A percentile compares a stretch with the other conserved stretches of the same genome.
Evolutionary conservation across 2,113 vertebrate genomes (phyloP).

Genomic region (Dipodomys ordii): DNA sequence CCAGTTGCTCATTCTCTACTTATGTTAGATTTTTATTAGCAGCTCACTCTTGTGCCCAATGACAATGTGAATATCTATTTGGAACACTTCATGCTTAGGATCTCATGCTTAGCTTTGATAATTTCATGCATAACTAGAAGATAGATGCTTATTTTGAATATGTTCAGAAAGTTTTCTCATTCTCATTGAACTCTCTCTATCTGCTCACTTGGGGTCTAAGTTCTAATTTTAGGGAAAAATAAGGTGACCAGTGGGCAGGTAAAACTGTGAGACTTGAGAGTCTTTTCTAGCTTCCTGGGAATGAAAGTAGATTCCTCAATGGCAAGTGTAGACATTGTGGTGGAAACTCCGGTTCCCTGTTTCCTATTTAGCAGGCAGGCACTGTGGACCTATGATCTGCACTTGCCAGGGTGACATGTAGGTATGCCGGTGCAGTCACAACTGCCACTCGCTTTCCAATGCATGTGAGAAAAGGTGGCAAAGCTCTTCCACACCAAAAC

Average conservation of each 20-base stretch:
- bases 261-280: background rate
- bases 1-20: too few species aligned
- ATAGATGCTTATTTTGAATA: background rate
- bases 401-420: background rate
- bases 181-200: background rate
- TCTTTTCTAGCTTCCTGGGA: background rate
- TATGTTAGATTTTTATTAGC: background rate
- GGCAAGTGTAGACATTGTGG: fast-evolving
- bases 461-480: background rate
- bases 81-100: background rate
- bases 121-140: background rate
- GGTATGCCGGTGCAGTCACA: background rate
- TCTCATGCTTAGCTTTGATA: background rate
- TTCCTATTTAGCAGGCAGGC: too few species aligned
- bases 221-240: background rate
- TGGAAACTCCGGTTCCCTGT: background rate
- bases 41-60: background rate
- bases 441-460: background rate
- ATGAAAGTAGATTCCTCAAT: background rate
- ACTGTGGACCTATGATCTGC: fast-evolving
- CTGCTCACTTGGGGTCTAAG: too few species aligned
- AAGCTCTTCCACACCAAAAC: too few species aligned
- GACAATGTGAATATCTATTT: background rate
- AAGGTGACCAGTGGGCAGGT: background rate
- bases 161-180: background rate